Conservation (phyloP, 2,113 vertebrate genomes). For the Notothenia rossii region DNA sequence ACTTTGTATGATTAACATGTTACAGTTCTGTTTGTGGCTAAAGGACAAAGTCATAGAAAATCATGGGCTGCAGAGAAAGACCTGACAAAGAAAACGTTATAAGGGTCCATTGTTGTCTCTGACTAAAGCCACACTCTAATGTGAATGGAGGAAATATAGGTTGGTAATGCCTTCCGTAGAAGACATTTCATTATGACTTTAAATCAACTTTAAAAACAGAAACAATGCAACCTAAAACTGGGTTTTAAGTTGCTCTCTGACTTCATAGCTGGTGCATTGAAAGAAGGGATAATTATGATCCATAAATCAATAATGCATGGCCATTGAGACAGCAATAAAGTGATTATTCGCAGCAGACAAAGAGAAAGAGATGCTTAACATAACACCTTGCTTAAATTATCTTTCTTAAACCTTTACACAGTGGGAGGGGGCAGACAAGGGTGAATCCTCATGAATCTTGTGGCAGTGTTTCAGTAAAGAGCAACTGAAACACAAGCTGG, state of each 20-base stretch:
- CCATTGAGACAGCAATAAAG: conserved; percentile 70
- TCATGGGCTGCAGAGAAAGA: no score
- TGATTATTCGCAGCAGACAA: conserved; percentile 68
- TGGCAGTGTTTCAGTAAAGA: conserved; percentile 23
- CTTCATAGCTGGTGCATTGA: conserved; percentile 70
- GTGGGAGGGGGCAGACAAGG: not conserved
- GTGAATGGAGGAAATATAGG: no score
- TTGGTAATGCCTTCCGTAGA: no score
- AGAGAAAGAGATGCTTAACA: conserved; percentile 60
- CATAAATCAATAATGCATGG: conserved; percentile 82
- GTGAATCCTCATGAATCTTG: conserved; percentile 34
- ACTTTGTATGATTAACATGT: conserved; percentile 10
- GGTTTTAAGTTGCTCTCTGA: conserved; percentile 45
- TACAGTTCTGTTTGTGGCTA: not conserved
- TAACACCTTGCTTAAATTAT: conserved; percentile 70
- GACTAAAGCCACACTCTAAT: not conserved
- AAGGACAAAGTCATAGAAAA: not conserved
- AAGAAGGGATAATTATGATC: conserved; percentile 74
- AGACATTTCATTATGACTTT: no score
- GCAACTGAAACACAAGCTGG: not conserved
- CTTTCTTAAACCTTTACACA: conserved; percentile 45
- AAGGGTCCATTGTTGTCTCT: not conserved
- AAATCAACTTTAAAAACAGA: conserved; percentile 25
- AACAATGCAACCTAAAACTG: conserved; percentile 8
- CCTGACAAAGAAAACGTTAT: not conserved